Base-by-base conservation (phyloP, 1,140 invertebrate genomes). In the Maconellicoccus hirsutus region DNA sequence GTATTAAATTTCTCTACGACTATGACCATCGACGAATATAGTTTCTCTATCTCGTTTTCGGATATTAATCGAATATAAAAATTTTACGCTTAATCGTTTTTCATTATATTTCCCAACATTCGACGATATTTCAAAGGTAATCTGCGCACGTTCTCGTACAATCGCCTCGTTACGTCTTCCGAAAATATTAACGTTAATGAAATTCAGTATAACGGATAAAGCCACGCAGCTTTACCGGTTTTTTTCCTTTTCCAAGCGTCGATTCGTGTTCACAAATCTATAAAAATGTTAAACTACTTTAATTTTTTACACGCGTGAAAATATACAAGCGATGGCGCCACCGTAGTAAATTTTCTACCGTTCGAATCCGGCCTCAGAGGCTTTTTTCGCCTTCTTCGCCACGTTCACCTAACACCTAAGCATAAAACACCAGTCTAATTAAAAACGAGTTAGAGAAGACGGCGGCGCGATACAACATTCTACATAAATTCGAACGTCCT, bases 211-310 rank as follows among this genome's bases (percentile, higher is more conserved):
- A 52, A 52, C 42, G 42, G 42, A 52, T 52, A 52, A 52, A 52
- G 42, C 16, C 42, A 52, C 42, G 42, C 42, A 52, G 42, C 42
- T 52, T 52, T 52, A 52, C 42, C 42, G 42, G 42, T 52, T 52
- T 52, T 52, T 52, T 52, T 52, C 42, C 33, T 14, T 38, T 38
- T 8, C n/a, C n/a, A 52, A 16, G 42, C 42, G n/a, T 52, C 42
- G 42, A 52, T 52, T 52, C 42, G 42, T 52, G 42, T 52, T 52
- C 42, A 52, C 42, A 52, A 52, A 52, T 52, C 42, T 52, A 52
- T 52, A 52, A 52, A 52, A 52, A 52, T 52, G 42, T 52, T 52
- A 52, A 52, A 52, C 42, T 52, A 52, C 42, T 52, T 52, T 52
- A 52, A 52, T 52, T 52, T 52, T 52, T 52, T 52, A 52, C 42